These are phyloP conservation scores for Drosophila repletoides DNA, from an alignment of 1,140 invertebrate genomes.

Conservation along the genomic window DNA sequence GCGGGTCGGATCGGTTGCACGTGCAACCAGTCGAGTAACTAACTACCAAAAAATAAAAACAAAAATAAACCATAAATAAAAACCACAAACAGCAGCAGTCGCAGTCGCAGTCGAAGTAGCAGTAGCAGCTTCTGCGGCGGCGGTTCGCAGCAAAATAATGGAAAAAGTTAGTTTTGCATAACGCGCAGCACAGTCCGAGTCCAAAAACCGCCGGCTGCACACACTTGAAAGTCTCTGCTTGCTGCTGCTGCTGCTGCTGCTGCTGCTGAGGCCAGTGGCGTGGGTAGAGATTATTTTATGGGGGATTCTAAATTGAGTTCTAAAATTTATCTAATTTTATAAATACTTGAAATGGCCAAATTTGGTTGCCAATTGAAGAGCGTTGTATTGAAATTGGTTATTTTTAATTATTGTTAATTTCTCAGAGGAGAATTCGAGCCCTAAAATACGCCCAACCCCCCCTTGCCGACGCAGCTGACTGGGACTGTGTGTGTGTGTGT, in stretches of 20 bases:
- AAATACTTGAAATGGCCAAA: no score
- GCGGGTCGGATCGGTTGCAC: neutral
- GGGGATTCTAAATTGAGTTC: no score
- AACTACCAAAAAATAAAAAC: slow-evolving; percentile 74
- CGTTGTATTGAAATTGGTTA: no score
- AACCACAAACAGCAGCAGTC: slow-evolving; percentile 55
- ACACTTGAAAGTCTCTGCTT: slow-evolving; percentile 67
- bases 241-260: no score
- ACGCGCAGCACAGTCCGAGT: slow-evolving; percentile 58
- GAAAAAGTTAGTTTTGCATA: slow-evolving; percentile 80
- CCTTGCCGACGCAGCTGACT: no score
- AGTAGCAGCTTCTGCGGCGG: slow-evolving; percentile 25
- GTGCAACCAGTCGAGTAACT: slow-evolving; percentile 49
- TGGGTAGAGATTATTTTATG: no score
- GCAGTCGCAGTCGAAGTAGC: slow-evolving; percentile 5
- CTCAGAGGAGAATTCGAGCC: no score
- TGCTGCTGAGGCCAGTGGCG: no score
- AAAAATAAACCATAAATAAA: slow-evolving; percentile 80
- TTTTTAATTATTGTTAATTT: no score
- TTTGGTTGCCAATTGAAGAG: no score
- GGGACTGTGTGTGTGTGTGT: slow-evolving; percentile 2
- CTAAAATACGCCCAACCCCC: no score
- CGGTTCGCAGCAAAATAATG: slow-evolving; percentile 72
- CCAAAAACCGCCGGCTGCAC: slow-evolving; percentile 37
- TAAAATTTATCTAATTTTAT: no score